Conservation (phyloP, 64 coral and sea anemone genomes). For the Dendronephthya gigantea region DNA sequence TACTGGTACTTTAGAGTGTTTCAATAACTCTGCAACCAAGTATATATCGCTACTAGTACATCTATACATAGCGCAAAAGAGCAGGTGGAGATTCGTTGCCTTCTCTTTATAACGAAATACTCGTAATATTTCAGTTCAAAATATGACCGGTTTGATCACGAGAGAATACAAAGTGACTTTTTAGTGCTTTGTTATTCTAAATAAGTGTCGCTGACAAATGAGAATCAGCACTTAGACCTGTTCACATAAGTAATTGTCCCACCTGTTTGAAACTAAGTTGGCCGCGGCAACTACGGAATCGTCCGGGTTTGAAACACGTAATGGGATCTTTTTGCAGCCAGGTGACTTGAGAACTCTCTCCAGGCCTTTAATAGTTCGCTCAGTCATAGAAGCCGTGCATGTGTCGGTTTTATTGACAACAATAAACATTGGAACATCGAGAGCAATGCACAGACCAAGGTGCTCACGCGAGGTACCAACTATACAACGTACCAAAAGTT, state of each 20-base stretch:
- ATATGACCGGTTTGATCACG: no score
- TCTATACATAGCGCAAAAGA: no score
- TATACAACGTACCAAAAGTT: background rate
- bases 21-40: no score
- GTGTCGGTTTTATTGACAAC: constrained; percentile 79
- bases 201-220: no score
- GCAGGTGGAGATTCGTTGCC: no score
- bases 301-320: constrained; percentile 56
- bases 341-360: constrained; percentile 88
- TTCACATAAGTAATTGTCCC: background rate
- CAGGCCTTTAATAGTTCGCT: constrained; percentile 55
- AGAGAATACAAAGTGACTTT: no score
- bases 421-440: constrained; percentile 86
- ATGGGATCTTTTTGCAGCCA: constrained; percentile 82
- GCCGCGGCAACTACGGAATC: constrained; percentile 73
- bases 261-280: constrained; percentile 77
- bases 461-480: constrained; percentile 93
- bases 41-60: no score
- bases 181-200: no score
- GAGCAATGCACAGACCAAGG: constrained; percentile 73
- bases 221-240: no score
- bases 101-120: no score
- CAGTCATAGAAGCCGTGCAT: constrained; percentile 49
- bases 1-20: no score
- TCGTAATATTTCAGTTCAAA: no score